Evolutionary conservation across 2,888 invertebrate species (phyloP), one percentile per base, ranked within the genome.

Genomic region (Eristalinus aeneus): DNA sequence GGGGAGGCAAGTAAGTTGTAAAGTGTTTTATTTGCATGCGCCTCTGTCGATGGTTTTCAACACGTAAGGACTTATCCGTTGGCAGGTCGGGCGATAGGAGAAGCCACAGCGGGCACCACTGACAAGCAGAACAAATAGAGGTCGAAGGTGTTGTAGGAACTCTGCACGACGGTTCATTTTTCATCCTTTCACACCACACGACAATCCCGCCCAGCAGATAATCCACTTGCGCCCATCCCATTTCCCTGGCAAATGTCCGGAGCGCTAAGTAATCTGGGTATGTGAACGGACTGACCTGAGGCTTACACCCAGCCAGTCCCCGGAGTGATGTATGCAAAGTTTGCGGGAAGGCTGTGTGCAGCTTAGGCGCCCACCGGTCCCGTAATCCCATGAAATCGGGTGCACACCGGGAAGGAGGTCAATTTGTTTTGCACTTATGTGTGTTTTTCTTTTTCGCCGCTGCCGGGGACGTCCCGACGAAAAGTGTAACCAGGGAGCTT

Each of bases 91-190:
- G 22, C 58, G 61, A 67, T 72, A 76, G 63, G 72, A 67, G 31
- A 23, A 31, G 54, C 34, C 63, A 56, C 27, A 20, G 22, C 27
- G 27, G 22, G 46, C 27, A 65, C 31, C 77, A 83, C 31, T 46
- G 83, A 83, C 83, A 83, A 74, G 73, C 46, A 60, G 65, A 79
- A 79, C 79, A 84, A 84, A 84, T 84, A 79, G 74, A 71, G 69
- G 65, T 36, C 64, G 64, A 67, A 69, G 16, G 68, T 46, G 46
- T 46, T 65, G 31, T 56, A 72, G 23, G 36, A 1, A 31, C 16
- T 46, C 16, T 16, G 8, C 46, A 16, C 5, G 12, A n/a, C 16
- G 34, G 27, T 27, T 75, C 23, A 84, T 84, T 79, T 84, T 74
- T 84, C 84, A 84, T 75, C 74, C 79, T 71, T 79, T 79, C 71